Base-by-base conservation (phyloP, 2,113 vertebrate species). In the Corythoichthys intestinalis region DNA sequence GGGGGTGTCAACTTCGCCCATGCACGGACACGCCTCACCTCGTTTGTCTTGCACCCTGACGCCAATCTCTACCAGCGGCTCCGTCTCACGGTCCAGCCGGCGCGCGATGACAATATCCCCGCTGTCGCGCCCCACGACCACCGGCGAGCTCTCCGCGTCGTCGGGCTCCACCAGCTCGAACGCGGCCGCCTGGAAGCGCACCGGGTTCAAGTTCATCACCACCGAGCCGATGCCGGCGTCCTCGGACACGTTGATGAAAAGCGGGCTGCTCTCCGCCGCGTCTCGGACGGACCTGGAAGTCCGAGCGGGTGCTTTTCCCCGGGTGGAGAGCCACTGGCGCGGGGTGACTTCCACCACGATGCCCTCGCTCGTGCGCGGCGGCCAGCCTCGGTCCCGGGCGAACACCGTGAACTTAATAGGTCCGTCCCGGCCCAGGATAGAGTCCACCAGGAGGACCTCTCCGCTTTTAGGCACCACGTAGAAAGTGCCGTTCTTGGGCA, bases 391-490 rank as follows among this genome's bases (percentile, higher is more conserved):
- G 85, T 95, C 94, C 41, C 92, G 86, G 20, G 93, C 94, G 72
- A 92, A 94, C 39, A 96, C 90, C 65, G 81, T 66, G 69, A 95
- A 92, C 74, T 86, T 88, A 41, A 94, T 86, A 3, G 93, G 90
- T 1, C 90, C 83, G 38, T 83, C 89, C 67, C 90, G 78, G 71
- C 93, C 90, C 5, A 95, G 91, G 47, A 96, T 93, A n/a, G 94
- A 96, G 81, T 94, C 92, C 50, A 95, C 93, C 38, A 95, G 85
- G 10, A 95, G 82, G 12, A 95, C 89, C 69, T 94, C 91, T 4
- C 94, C 94, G 2, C 93, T 95, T 90, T 94, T 94, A 60, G 94
- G 94, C 70, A 94, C 94, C 59, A 92, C 93, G 83, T 94, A 95
- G 71, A 95, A 95, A 83, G 91, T 93, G 20, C 90, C 87, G 84